Evolutionary conservation across 2,113 vertebrate species (phyloP).

Genomic region (Melanerpes formicivorus): DNA sequence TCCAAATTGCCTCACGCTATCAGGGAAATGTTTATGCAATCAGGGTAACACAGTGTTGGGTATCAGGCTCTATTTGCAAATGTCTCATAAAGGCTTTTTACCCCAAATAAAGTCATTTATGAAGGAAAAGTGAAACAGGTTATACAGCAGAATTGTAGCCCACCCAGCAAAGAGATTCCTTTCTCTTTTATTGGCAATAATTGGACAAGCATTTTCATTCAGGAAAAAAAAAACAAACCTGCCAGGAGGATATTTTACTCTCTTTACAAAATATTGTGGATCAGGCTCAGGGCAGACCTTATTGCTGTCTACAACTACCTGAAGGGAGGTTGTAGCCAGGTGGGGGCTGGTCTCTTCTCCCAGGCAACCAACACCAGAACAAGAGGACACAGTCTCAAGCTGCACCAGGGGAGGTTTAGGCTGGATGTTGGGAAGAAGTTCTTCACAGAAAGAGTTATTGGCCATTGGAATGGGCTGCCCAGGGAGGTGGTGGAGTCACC

Average conservation of each 20-base stretch:
- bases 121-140: background rate
- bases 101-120: background rate
- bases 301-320: too few species aligned
- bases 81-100: background rate
- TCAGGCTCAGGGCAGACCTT: background rate
- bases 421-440: too few species aligned
- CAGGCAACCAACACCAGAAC: too few species aligned
- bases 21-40: background rate
- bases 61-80: background rate
- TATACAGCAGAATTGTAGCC: background rate
- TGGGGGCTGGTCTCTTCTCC: too few species aligned
- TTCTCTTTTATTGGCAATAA: background rate
- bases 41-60: background rate
- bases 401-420: too few species aligned
- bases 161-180: background rate
- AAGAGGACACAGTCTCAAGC: too few species aligned
- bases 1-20: background rate
- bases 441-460: too few species aligned
- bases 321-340: too few species aligned
- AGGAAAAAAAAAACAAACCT: background rate
- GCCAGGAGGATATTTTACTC: background rate
- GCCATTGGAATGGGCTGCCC: too few species aligned
- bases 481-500: too few species aligned
- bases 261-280: background rate
- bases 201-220: background rate